Percentiles rank a stretch among this genome's conserved stretches.
phyloP scores from a whole-genome alignment of 92 coral and sea anemone species.

The Epizoanthus fatuus region DNA sequence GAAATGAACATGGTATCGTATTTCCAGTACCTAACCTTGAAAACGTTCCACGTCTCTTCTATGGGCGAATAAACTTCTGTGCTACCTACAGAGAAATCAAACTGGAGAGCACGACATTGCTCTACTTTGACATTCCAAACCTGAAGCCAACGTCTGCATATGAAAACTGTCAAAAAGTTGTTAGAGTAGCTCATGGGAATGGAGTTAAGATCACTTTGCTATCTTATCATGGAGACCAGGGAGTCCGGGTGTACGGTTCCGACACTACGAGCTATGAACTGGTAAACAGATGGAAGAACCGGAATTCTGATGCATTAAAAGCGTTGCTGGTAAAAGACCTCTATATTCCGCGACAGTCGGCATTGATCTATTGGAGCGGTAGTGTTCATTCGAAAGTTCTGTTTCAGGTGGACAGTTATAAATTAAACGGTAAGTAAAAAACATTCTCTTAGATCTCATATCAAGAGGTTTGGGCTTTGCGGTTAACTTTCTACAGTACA shows the following conservation, averaged over 20 bases:
- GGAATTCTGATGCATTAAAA: not conserved
- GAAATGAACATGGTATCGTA: slow-evolving; percentile 49
- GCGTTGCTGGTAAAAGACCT: slow-evolving; percentile 49
- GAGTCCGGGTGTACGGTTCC: slow-evolving; percentile 34
- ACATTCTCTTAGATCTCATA: not conserved
- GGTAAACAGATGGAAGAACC: not conserved
- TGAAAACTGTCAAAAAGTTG: slow-evolving; percentile 38
- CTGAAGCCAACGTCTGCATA: slow-evolving; percentile 13
- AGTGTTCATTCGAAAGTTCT: slow-evolving; percentile 55
- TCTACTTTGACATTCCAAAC: slow-evolving; percentile 54
- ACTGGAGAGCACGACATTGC: slow-evolving; percentile 14
- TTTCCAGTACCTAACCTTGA: slow-evolving; percentile 42
- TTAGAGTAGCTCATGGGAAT: slow-evolving; percentile 47
- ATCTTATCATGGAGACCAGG: slow-evolving; percentile 43
- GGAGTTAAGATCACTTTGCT: slow-evolving; percentile 63
- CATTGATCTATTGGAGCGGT: slow-evolving; percentile 50
- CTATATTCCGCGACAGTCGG: slow-evolving; percentile 46
- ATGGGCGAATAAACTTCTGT: slow-evolving; percentile 64
- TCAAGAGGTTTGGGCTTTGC: not conserved
- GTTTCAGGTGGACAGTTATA: slow-evolving; percentile 51
- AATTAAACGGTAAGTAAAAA: slow-evolving; percentile 34
- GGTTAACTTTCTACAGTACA: too few relatives aligned
- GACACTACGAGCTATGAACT: not conserved
- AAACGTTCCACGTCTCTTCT: slow-evolving; percentile 54
- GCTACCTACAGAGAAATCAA: slow-evolving; percentile 15